Conservation (phyloP, 2,797 vertebrate species). For the Pseudomugil gertrudae region DNA sequence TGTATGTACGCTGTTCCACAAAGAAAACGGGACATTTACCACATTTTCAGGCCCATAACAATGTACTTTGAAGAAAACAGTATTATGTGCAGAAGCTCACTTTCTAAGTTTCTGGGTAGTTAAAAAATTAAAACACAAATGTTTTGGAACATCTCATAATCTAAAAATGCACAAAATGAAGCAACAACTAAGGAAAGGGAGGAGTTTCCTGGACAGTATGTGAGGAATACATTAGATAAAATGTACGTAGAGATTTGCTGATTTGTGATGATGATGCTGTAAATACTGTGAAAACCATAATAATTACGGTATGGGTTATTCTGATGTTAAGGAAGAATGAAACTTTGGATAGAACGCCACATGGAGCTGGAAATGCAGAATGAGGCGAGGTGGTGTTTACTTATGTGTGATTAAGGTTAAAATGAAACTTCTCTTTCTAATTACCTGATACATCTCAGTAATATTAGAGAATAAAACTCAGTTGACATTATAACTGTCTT, state of each 20-base stretch:
- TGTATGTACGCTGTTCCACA: not conserved
- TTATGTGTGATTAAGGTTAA: conserved; percentile 28
- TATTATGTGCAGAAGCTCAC: not conserved
- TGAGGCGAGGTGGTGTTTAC: not conserved
- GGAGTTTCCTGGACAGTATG: too few relatives aligned
- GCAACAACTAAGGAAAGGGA: too few relatives aligned
- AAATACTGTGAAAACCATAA: not conserved
- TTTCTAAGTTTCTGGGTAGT: too few relatives aligned
- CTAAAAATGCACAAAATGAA: too few relatives aligned
- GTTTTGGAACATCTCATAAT: too few relatives aligned
- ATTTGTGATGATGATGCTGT: not conserved
- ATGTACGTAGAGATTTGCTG: not conserved
- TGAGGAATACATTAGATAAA: not conserved
- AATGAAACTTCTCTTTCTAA: conserved; percentile 35
- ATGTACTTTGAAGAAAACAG: not conserved
- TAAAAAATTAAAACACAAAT: too few relatives aligned
- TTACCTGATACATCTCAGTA: conserved; percentile 34
- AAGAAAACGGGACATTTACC: not conserved
- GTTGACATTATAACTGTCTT: not conserved
- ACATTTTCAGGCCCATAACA: not conserved
- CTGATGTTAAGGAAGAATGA: conserved; percentile 5
- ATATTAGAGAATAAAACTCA: conserved; percentile 15
- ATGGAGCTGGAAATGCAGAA: conserved; percentile 39
- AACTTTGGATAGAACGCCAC: conserved; percentile 10
- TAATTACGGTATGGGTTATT: conserved; percentile 21